Conservation (phyloP, 2,888 invertebrate species). For the Dasysyrphus tricinctus region DNA sequence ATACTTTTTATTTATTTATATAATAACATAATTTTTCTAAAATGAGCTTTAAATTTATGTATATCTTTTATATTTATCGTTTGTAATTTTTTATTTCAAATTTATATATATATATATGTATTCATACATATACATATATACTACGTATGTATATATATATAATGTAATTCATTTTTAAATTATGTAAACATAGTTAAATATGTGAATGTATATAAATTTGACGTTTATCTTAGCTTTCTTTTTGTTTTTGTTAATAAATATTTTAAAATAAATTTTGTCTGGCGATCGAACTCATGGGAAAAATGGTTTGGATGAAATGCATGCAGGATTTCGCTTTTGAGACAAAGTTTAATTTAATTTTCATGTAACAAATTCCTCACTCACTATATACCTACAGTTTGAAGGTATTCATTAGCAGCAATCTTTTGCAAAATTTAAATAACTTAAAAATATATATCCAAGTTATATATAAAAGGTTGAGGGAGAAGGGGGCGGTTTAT, state of each 20-base stretch:
- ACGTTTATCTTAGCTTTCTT: slow-evolving; percentile 35
- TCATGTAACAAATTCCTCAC: slow-evolving; percentile 39
- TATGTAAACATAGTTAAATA: slow-evolving; percentile 21
- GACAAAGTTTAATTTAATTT: slow-evolving; percentile 17
- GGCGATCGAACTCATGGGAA: slow-evolving; percentile 55
- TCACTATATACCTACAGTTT: slow-evolving; percentile 40
- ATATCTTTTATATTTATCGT: slow-evolving; percentile 38
- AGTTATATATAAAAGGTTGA: slow-evolving; percentile 31
- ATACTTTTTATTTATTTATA: slow-evolving; percentile 60
- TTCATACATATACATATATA: not conserved
- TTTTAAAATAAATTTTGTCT: slow-evolving; percentile 48
- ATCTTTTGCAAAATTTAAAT: slow-evolving; percentile 26
- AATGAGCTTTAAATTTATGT: slow-evolving; percentile 63
- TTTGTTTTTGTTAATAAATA: slow-evolving; percentile 33
- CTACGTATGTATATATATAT: not conserved
- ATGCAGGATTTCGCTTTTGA: slow-evolving; percentile 15
- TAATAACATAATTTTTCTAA: slow-evolving; percentile 66
- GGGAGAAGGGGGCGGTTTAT: slow-evolving; percentile 30
- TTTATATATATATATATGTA: slow-evolving; percentile 49
- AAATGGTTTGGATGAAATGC: slow-evolving; percentile 28
- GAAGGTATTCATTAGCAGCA: slow-evolving; percentile 24
- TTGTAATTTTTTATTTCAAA: slow-evolving; percentile 37
- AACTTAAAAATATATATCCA: slow-evolving; percentile 23
- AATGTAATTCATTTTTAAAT: slow-evolving; percentile 35
- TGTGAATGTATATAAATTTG: slow-evolving; percentile 39